Evolutionary conservation across 2,113 vertebrate genomes (phyloP).

Genomic region (Phoenicopterus ruber): DNA sequence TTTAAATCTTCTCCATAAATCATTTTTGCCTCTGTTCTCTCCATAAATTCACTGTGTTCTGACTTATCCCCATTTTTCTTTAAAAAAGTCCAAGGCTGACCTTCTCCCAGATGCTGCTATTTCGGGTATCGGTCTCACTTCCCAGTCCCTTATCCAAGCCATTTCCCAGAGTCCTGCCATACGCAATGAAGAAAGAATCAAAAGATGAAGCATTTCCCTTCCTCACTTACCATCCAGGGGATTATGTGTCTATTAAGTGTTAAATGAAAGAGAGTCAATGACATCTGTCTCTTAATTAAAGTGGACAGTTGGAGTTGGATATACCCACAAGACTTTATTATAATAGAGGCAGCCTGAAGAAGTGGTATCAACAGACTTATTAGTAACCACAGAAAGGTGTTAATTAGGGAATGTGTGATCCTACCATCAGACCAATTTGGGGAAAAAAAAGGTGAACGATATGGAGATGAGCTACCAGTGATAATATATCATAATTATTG

Average conservation of each 20-base stretch:
- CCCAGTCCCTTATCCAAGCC: neutral
- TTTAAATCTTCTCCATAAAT: neutral
- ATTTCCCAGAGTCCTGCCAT: neutral
- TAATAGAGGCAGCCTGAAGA: constrained; percentile 23
- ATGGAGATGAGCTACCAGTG: constrained; percentile 65
- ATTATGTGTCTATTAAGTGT: neutral
- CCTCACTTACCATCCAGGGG: neutral
- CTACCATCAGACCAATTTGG: constrained; percentile 55
- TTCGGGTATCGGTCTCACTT: neutral
- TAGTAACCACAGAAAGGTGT: constrained; percentile 53
- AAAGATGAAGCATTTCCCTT: neutral
- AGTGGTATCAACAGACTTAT: constrained; percentile 32
- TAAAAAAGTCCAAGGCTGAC: neutral
- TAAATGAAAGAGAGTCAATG: constrained; percentile 53
- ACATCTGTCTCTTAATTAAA: constrained; percentile 75
- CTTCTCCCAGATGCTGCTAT: neutral
- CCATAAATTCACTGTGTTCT: neutral
- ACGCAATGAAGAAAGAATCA: neutral
- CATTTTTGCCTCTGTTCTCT: neutral
- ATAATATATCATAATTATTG: constrained; percentile 69
- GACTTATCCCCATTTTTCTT: neutral
- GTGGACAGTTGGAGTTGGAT: constrained; percentile 29
- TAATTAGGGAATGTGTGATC: constrained; percentile 75
- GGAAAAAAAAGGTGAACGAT: constrained; percentile 51
- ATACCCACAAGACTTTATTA: constrained; percentile 58